A percentile compares a stretch with the other conserved stretches of the same genome.
phyloP scores from a whole-genome alignment of 2,888 invertebrate species.

The Cistogaster globosa region DNA sequence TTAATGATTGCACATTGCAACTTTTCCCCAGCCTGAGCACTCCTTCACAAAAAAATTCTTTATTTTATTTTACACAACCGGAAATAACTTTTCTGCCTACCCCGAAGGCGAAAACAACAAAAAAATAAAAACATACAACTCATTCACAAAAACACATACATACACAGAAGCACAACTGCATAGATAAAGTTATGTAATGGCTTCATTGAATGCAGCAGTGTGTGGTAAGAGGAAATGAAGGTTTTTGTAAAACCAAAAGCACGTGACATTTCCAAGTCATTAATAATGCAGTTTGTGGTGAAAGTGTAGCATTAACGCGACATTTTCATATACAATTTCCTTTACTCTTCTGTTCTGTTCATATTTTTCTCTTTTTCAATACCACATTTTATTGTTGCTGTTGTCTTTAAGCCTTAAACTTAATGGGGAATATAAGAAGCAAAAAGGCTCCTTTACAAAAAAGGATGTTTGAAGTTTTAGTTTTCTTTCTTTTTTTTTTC shows the following conservation, averaged over 20 bases:
- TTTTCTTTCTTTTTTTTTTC: constrained; percentile 24
- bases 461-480: constrained; percentile 51
- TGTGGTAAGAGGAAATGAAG: constrained; percentile 15
- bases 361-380: constrained; percentile 29
- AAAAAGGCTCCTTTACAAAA: constrained; percentile 35
- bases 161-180: neutral
- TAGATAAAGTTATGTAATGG: constrained; percentile 3
- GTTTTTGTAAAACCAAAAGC: constrained; percentile 65
- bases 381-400: constrained; percentile 23
- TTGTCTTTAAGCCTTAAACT: constrained; percentile 55
- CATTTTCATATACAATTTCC: constrained; percentile 51
- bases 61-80: constrained; percentile 1
- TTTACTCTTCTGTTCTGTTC: constrained; percentile 8
- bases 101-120: constrained; percentile 13
- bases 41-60: neutral
- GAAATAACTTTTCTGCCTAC: constrained; percentile 29
- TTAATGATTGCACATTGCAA: neutral
- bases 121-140: neutral
- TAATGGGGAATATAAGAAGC: constrained; percentile 32
- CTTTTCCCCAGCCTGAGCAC: neutral
- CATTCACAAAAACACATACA: neutral
- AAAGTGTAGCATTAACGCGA: constrained; percentile 70
- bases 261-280: constrained; percentile 71
- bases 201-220: constrained; percentile 6
- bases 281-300: constrained; percentile 72